phyloP scores from a whole-genome alignment of 2,888 invertebrate species.

The Acleris emargana region DNA sequence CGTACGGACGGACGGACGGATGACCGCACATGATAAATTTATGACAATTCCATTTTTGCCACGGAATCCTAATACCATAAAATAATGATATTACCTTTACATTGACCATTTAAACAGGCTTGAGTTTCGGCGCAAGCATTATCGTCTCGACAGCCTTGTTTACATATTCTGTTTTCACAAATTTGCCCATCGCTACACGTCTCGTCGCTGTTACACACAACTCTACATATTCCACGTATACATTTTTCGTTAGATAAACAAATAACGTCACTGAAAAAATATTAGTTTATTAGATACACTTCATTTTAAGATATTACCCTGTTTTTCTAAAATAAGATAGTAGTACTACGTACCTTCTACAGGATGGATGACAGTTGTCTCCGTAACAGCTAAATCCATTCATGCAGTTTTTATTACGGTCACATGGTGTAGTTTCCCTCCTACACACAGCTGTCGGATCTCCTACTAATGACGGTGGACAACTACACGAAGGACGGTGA shows the following conservation, averaged over 20 bases:
- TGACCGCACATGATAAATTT: too few species aligned
- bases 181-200: conserved; percentile 92
- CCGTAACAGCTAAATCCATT: conserved; percentile 90
- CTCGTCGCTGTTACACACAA: conserved; percentile 93
- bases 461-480: conserved; percentile 88
- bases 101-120: conserved; percentile 92
- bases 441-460: conserved; percentile 90
- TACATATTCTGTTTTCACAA: conserved; percentile 93
- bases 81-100: conserved; percentile 83
- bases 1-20: too few species aligned
- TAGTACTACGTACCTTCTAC: conserved; percentile 84
- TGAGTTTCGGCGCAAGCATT: conserved; percentile 89
- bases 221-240: conserved; percentile 91
- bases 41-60: too few species aligned
- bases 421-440: conserved; percentile 86
- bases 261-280: conserved; percentile 86
- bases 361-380: conserved; percentile 89
- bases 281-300: background rate
- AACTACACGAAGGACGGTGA: conserved; percentile 89
- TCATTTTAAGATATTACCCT: too few species aligned
- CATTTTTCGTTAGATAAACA: conserved; percentile 95
- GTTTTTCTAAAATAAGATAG: background rate
- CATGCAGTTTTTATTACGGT: conserved; percentile 86
- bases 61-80: too few species aligned
- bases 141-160: conserved; percentile 94